Percentiles rank a stretch among this genome's conserved stretches.
These are phyloP conservation scores for Chiloscyllium plagiosum DNA, from an alignment of 2,113 vertebrate genomes.

Conservation along the genomic window DNA sequence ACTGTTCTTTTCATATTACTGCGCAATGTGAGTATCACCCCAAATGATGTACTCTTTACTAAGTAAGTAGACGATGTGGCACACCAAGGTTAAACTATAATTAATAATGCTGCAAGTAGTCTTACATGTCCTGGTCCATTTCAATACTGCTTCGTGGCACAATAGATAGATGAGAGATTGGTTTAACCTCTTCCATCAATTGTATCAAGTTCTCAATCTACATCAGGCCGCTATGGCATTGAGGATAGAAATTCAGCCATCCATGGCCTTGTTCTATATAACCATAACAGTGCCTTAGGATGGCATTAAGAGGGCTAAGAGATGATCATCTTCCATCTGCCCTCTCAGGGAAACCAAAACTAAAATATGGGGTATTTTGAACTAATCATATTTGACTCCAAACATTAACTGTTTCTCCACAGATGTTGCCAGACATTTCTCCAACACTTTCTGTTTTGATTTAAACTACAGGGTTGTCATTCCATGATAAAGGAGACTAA, in stretches of 20 bases:
- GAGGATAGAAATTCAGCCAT: neutral
- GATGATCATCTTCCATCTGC: neutral
- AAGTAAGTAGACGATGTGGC: neutral
- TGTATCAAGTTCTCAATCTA: neutral
- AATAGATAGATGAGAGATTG: neutral
- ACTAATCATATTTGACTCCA: no score
- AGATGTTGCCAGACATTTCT: no score
- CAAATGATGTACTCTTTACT: neutral
- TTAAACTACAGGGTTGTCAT: neutral
- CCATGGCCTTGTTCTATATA: neutral
- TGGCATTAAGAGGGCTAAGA: neutral
- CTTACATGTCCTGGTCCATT: neutral
- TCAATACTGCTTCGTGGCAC: neutral
- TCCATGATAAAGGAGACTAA: neutral
- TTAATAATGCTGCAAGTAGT: neutral
- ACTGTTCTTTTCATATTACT: neutral
- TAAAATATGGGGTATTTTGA: neutral
- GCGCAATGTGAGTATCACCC: neutral
- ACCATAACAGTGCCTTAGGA: neutral
- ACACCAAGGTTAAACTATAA: neutral
- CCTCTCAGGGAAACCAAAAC: neutral
- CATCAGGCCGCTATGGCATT: neutral
- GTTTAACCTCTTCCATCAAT: neutral
- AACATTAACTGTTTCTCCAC: no score
- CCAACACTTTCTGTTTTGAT: no score